Evolutionary conservation across 2,113 vertebrate species (phyloP).

Genomic region (Clarias gariepinus): DNA sequence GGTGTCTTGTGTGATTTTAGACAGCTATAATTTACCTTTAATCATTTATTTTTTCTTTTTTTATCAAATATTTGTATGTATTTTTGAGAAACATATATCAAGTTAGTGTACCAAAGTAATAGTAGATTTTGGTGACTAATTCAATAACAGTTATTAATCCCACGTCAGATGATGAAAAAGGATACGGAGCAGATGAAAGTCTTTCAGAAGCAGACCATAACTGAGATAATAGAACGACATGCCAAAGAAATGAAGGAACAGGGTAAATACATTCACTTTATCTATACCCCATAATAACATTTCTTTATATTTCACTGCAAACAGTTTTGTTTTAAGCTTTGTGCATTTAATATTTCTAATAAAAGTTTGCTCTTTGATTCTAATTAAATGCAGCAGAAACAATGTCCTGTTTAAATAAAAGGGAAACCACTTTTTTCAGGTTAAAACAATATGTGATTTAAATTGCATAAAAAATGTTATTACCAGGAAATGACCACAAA

Average conservation of each 20-base stretch:
- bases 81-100: not conserved
- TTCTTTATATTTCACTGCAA: not conserved
- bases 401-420: not conserved
- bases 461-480: not conserved
- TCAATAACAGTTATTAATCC: not conserved
- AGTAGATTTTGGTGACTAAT: not conserved
- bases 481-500: not conserved
- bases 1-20: not conserved
- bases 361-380: not conserved
- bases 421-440: not conserved
- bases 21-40: not conserved
- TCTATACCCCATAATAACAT: not conserved
- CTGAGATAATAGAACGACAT: not conserved
- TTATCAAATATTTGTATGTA: not conserved
- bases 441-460: not conserved
- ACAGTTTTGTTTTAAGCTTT: not conserved
- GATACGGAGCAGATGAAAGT: not conserved
- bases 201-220: not conserved
- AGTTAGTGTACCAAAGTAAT: not conserved
- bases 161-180: not conserved
- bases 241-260: not conserved
- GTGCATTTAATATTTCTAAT: not conserved
- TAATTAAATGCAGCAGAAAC: not conserved
- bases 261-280: not conserved
- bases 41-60: not conserved